Evolutionary conservation across 2,888 invertebrate genomes (phyloP), one percentile per base, ranked within the genome.

Genomic region (Ophion ventricosus): DNA sequence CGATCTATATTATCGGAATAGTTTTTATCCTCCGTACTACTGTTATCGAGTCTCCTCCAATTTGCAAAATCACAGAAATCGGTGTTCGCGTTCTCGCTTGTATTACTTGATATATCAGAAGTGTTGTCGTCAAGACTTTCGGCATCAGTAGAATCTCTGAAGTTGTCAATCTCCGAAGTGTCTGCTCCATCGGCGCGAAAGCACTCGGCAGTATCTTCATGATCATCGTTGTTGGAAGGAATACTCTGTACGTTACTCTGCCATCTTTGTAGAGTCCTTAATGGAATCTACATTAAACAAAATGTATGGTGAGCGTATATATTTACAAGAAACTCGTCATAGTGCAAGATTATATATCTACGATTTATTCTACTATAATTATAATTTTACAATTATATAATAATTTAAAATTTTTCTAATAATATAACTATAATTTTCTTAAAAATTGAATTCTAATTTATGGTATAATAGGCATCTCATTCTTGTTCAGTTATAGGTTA

Each of bases 361-460:
- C 66, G 66, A 66, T 66, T 40, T 66, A 66, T 66, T 66, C 66
- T 40, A 40, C 66, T 35, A 40, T 66, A 66, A 29, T 66, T 66
- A 35, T 66, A 35, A 35, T 66, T 35, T 20, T 14, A 66, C 4
- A 29, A 29, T 29, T 29, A 29, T 29, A 29, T 29, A 29, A 49
- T 63, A 63, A 63, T 63, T 63, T 63, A 29, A 2, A 29, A 29
- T 29, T 29, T 29, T 63, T 26, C 26, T 63, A 63, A 63, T 63
- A 63, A 63, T 63, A 29, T 63, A 63, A 63, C 63, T 63, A 63
- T 29, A 25, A 63, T 63, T 63, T 63, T 63, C 26, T 29, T 29
- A 29, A 29, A 29, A 29, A 29, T 29, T 29, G 29, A 26, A 63
- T 25, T 66, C 35, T 66, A 66, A 66, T 66, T 66, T 40, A 66